Evolutionary conservation across 2,113 vertebrate genomes (phyloP).

Genomic region (rabbit (Oryctolagus cuniculus)): DNA sequence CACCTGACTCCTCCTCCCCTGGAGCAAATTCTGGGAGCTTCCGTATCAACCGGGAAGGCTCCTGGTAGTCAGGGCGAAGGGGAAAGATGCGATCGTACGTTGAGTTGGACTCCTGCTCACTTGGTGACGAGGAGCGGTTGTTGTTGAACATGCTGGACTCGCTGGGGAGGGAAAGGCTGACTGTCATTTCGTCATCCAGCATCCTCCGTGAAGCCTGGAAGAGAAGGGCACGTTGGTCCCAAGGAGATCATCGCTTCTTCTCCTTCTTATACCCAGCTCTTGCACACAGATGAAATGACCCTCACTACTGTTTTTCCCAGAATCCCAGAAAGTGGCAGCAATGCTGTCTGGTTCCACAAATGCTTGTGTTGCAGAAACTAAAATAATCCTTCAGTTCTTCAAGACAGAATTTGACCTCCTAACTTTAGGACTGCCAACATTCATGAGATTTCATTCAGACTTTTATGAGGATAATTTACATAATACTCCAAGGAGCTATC

Average conservation of each 20-base stretch:
- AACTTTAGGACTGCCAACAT: background rate
- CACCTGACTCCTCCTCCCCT: constrained; percentile 92
- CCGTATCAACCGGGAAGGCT: constrained; percentile 94
- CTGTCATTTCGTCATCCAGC: constrained; percentile 96
- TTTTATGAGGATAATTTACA: background rate
- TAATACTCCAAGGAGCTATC: background rate
- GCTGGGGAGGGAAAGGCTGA: constrained; percentile 95
- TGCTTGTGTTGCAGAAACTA: background rate
- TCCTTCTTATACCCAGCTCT: background rate
- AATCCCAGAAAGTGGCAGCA: background rate
- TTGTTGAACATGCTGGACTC: constrained; percentile 94
- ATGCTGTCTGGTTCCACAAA: background rate
- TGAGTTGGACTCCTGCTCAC: constrained; percentile 93
- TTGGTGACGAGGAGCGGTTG: constrained; percentile 93
- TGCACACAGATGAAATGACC: background rate
- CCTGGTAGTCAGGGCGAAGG: constrained; percentile 96
- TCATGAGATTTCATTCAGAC: background rate
- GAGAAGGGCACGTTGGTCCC: constrained; percentile 46
- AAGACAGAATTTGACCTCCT: background rate
- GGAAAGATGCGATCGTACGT: constrained; percentile 98
- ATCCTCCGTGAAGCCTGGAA: constrained; percentile 95
- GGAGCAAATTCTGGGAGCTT: constrained; percentile 94
- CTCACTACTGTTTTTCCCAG: background rate
- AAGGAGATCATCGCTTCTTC: background rate
- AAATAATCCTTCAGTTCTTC: background rate